phyloP scores from a whole-genome alignment of 2,888 invertebrate species.

The Campoletis raptor region DNA sequence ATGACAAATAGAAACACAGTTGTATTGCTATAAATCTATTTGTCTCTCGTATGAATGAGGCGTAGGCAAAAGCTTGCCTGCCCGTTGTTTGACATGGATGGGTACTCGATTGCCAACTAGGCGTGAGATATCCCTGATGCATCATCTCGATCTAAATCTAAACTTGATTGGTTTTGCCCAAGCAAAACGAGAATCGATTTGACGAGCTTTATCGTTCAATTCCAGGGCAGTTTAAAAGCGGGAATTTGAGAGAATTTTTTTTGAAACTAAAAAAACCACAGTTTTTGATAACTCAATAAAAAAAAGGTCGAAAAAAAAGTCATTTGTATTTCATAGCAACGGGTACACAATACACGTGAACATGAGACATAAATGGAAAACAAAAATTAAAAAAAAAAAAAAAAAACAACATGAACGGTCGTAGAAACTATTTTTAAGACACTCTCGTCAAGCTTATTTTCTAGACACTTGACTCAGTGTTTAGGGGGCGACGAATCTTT shows the following conservation, averaged over 20 bases:
- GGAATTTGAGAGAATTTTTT: neutral
- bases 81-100: conserved; percentile 27
- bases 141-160: conserved; percentile 16
- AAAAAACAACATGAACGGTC: neutral
- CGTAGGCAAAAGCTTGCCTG: neutral
- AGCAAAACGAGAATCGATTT: conserved; percentile 22
- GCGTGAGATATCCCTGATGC: conserved; percentile 32
- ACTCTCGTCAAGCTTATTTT: conserved; percentile 4
- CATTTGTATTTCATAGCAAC: neutral
- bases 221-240: neutral
- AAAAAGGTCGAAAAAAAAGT: neutral
- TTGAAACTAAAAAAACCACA: neutral
- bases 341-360: neutral
- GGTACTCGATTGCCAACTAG: conserved; percentile 37
- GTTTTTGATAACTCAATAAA: neutral
- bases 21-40: conserved; percentile 43
- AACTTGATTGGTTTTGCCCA: conserved; percentile 20
- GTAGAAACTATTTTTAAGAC: conserved; percentile 5
- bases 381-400: neutral
- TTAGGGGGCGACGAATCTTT: conserved; percentile 38
- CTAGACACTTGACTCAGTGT: conserved; percentile 14
- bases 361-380: neutral
- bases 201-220: conserved; percentile 41
- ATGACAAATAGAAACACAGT: conserved; percentile 29
- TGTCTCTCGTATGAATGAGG: neutral